These are phyloP conservation scores for Drosophila saltans DNA, from an alignment of 1,140 invertebrate species.

Conservation along the genomic window DNA sequence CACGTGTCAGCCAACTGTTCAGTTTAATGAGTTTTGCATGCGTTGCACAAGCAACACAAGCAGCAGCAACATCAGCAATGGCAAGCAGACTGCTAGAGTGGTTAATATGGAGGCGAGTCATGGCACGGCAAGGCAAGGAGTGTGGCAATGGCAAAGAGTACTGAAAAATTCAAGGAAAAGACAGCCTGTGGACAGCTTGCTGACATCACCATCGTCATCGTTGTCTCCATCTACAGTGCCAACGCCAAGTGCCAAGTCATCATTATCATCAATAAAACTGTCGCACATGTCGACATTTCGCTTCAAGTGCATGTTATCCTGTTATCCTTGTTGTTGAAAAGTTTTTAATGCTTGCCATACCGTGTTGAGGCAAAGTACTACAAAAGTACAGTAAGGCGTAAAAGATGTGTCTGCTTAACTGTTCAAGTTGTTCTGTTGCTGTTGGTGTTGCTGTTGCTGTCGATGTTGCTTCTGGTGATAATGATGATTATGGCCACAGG, in stretches of 20 bases:
- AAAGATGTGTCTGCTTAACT: conserved; percentile 65
- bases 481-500: conserved; percentile 49
- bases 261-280: conserved; percentile 82
- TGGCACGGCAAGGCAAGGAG: no score
- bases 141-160: no score
- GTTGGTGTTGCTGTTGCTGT: conserved; percentile 23
- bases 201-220: conserved; percentile 8
- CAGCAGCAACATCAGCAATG: no score
- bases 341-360: conserved; percentile 58
- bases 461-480: conserved; percentile 34
- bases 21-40: conserved; percentile 79
- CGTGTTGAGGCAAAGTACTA: conserved; percentile 3
- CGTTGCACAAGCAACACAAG: conserved; percentile 40
- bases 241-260: conserved; percentile 66
- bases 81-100: conserved; percentile 1
- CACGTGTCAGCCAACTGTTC: conserved; percentile 62
- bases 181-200: conserved; percentile 4
- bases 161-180: not conserved
- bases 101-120: not conserved
- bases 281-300: conserved; percentile 77
- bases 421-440: conserved; percentile 15
- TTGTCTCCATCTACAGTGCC: not conserved
- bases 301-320: conserved; percentile 69
- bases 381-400: conserved; percentile 33
- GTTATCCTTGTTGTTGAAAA: conserved; percentile 67